A percentile compares a stretch with the other conserved stretches of the same genome.
phyloP scores from a whole-genome alignment of 2,797 vertebrate genomes.

The Acestrorhynchus altus region DNA sequence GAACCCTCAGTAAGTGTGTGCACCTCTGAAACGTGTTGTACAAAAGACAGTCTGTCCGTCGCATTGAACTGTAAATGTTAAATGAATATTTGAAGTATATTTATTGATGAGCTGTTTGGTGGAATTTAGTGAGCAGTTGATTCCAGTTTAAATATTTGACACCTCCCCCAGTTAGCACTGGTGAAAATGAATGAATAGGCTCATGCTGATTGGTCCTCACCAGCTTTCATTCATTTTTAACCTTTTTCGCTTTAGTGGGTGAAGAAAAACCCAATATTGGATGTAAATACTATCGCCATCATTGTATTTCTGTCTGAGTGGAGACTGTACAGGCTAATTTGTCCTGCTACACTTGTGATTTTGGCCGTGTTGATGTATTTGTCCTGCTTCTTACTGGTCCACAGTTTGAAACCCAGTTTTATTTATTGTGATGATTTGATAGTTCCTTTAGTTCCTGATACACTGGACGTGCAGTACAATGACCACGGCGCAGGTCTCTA shows the following conservation, averaged over 20 bases:
- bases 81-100: slow-evolving; percentile 39
- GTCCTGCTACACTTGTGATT: neutral
- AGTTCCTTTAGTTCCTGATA: slow-evolving; percentile 3
- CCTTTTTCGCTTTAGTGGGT: neutral
- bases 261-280: neutral
- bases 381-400: too few relatives aligned
- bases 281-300: neutral
- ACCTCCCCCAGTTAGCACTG: neutral
- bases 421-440: slow-evolving; percentile 46
- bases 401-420: neutral
- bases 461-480: neutral
- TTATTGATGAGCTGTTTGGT: slow-evolving; percentile 46
- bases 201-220: neutral
- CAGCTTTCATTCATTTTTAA: neutral
- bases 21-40: neutral
- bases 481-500: too few relatives aligned
- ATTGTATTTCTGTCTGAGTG: neutral
- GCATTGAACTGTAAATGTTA: slow-evolving; percentile 20
- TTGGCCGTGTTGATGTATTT: neutral
- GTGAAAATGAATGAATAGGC: neutral
- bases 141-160: neutral
- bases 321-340: neutral
- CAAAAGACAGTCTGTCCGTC: neutral
- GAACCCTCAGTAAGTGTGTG: slow-evolving; percentile 1
- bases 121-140: neutral